These are phyloP conservation scores for Rhamnusium bicolor DNA, from an alignment of 2,888 invertebrate species.

Conservation along the genomic window DNA sequence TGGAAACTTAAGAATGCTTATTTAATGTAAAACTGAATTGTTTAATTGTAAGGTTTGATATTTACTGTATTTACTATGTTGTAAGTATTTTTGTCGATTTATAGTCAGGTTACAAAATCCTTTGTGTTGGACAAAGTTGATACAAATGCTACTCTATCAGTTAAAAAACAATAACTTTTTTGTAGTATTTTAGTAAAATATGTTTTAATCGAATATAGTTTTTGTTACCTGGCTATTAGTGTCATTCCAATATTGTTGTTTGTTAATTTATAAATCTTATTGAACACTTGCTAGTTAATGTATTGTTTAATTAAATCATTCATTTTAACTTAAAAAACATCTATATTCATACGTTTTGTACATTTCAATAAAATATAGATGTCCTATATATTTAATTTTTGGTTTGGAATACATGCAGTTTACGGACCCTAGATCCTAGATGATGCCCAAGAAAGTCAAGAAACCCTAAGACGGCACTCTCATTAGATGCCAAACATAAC, in stretches of 20 bases:
- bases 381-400: conserved; percentile 33
- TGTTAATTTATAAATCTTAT: conserved; percentile 16
- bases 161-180: background rate
- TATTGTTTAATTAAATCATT: conserved; percentile 8
- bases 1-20: conserved; percentile 37
- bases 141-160: background rate
- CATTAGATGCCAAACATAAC: too few relatives aligned
- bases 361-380: conserved; percentile 51
- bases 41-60: conserved; percentile 14
- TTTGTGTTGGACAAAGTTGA: background rate
- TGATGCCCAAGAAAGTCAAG: too few relatives aligned
- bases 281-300: conserved; percentile 4
- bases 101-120: conserved; percentile 27
- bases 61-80: conserved; percentile 16
- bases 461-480: too few relatives aligned
- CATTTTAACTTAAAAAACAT: conserved; percentile 26
- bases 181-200: background rate
- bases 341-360: conserved; percentile 50
- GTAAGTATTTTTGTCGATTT: conserved; percentile 8
- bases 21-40: conserved; percentile 33
- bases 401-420: background rate
- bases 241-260: conserved; percentile 28
- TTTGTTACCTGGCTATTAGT: conserved; percentile 21
- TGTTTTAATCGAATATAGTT: conserved; percentile 19
- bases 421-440: too few relatives aligned